Conservation (phyloP, 2,113 vertebrate species). For the Capreolus pygargus region DNA sequence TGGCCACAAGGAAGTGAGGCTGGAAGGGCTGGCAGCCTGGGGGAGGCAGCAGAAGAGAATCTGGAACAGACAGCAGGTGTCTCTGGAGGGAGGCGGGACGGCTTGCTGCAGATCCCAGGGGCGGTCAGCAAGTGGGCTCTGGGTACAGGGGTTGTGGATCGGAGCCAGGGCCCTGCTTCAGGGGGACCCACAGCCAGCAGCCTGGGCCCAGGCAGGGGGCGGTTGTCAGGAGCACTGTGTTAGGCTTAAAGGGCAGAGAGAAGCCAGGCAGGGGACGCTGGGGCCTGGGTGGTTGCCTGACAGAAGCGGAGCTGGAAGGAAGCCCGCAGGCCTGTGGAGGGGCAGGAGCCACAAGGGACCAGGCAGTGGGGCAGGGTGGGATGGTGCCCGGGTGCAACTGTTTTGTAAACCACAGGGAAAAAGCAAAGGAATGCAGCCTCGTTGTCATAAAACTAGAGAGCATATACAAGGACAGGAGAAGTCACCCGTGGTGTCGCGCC, state of each 20-base stretch:
- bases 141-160: accelerated
- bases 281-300: not conserved
- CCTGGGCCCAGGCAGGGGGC: accelerated
- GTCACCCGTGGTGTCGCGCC: accelerated
- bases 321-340: not conserved
- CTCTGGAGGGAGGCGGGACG: not conserved
- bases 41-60: not conserved
- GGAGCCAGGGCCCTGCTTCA: not conserved
- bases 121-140: not conserved
- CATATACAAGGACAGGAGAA: not conserved
- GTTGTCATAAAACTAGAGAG: accelerated
- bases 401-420: not conserved
- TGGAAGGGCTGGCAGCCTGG: not conserved
- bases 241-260: not conserved
- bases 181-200: not conserved
- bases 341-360: no score
- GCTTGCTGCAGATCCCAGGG: not conserved
- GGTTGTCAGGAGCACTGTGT: accelerated
- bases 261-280: not conserved
- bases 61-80: not conserved
- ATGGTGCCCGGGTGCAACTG: not conserved
- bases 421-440: accelerated
- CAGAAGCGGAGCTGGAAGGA: not conserved
- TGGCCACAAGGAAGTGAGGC: not conserved
- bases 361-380: accelerated